These are phyloP conservation scores for Prionailurus bengalensis DNA, from an alignment of 2,113 vertebrate species.

Conservation along the genomic window DNA sequence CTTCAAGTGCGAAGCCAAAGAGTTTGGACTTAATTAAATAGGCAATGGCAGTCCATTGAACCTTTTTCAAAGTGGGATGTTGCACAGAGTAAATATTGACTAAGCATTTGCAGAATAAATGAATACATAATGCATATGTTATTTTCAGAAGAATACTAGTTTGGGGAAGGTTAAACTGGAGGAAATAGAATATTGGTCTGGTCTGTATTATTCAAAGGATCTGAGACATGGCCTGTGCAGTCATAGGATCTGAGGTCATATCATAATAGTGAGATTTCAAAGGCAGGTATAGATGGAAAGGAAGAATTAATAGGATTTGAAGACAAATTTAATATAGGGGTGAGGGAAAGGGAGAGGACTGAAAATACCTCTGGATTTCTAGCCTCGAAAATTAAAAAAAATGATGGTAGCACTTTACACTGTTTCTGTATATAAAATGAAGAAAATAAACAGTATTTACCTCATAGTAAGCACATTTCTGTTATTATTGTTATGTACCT, in stretches of 20 bases:
- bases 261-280: neutral
- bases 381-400: neutral
- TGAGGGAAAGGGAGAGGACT: neutral
- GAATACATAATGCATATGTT: neutral
- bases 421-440: slow-evolving; percentile 3
- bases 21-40: neutral
- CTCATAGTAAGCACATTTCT: neutral
- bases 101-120: neutral
- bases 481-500: neutral
- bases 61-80: neutral
- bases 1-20: neutral
- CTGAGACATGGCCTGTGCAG: neutral
- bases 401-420: neutral
- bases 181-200: neutral
- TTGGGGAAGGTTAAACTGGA: neutral
- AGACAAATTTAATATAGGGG: neutral
- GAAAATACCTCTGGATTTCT: neutral
- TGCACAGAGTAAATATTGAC: neutral
- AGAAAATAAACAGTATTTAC: neutral
- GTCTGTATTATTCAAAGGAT: neutral
- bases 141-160: neutral
- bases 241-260: neutral
- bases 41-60: neutral
- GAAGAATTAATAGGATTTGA: neutral
- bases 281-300: neutral